Conservation (phyloP, 2,797 vertebrate genomes). For the Esox masquinongy region DNA sequence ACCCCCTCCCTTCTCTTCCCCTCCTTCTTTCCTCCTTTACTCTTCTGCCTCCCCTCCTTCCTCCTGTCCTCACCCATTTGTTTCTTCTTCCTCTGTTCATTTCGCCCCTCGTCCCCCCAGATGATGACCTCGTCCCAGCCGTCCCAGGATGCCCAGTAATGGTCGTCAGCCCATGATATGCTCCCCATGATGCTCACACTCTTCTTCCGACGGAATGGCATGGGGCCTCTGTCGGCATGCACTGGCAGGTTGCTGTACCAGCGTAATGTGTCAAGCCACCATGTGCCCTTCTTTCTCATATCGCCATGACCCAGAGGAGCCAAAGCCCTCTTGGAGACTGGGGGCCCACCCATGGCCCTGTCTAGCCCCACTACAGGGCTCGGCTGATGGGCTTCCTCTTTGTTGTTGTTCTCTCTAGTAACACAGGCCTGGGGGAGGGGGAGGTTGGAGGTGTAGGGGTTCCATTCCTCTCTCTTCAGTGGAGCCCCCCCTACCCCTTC, state of each 20-base stretch:
- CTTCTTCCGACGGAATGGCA: constrained; percentile 21
- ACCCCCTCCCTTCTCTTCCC: neutral
- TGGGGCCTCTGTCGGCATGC: constrained; percentile 1
- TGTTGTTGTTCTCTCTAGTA: neutral
- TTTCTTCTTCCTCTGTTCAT: neutral
- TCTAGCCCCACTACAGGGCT: neutral
- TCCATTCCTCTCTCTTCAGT: constrained; percentile 7
- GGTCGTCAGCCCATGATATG: constrained; percentile 20
- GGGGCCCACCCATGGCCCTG: neutral
- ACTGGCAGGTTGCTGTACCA: constrained; percentile 14
- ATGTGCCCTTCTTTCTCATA: neutral
- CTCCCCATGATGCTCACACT: neutral
- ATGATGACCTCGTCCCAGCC: constrained; percentile 24
- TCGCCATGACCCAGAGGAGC: neutral
- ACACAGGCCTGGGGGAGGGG: neutral
- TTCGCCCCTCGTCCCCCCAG: constrained; percentile 17
- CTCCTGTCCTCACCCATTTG: neutral
- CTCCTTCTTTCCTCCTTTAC: neutral
- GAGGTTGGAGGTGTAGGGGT: neutral
- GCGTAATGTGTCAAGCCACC: neutral
- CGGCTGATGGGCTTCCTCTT: neutral
- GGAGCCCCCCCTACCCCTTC: neutral
- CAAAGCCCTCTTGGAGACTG: neutral
- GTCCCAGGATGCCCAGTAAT: constrained; percentile 30
- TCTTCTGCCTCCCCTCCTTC: neutral